Evolutionary conservation across 2,797 vertebrate genomes (phyloP).

Genomic region (Rallus crepitans): DNA sequence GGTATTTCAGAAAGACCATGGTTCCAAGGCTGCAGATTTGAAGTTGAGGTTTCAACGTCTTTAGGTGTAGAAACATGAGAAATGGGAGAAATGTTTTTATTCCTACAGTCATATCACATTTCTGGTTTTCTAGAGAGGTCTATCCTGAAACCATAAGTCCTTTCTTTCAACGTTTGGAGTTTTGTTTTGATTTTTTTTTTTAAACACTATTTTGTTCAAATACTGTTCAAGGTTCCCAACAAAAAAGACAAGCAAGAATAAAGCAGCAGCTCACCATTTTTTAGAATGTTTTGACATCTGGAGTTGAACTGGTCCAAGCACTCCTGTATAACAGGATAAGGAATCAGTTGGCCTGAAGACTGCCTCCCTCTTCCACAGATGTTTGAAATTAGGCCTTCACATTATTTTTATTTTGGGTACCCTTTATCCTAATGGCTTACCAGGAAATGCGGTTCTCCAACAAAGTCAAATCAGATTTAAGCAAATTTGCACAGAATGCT

Average conservation of each 20-base stretch:
- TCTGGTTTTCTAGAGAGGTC: not conserved
- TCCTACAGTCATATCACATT: not conserved
- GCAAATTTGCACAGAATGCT: not conserved
- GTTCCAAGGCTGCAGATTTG: not conserved
- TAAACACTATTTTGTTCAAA: not conserved
- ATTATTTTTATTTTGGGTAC: not conserved
- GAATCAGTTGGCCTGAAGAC: not conserved
- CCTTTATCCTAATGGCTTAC: not conserved
- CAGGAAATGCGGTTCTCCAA: not conserved
- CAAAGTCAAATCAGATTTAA: not conserved
- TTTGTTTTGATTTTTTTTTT: not conserved
- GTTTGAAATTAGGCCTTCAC: not conserved
- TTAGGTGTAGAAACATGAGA: not conserved
- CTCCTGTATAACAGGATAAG: not conserved
- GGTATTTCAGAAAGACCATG: not conserved
- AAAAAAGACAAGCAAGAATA: not conserved
- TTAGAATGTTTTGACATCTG: not conserved
- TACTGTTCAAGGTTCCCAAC: not conserved
- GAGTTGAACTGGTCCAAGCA: not conserved
- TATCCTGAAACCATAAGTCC: not conserved
- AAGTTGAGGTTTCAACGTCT: not conserved
- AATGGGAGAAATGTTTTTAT: not conserved
- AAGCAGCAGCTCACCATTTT: not conserved
- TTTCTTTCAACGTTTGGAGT: not conserved
- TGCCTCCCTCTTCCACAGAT: not conserved